These are phyloP conservation scores for Andrena trimmerana DNA, from an alignment of 2,888 invertebrate species.

Conservation along the genomic window DNA sequence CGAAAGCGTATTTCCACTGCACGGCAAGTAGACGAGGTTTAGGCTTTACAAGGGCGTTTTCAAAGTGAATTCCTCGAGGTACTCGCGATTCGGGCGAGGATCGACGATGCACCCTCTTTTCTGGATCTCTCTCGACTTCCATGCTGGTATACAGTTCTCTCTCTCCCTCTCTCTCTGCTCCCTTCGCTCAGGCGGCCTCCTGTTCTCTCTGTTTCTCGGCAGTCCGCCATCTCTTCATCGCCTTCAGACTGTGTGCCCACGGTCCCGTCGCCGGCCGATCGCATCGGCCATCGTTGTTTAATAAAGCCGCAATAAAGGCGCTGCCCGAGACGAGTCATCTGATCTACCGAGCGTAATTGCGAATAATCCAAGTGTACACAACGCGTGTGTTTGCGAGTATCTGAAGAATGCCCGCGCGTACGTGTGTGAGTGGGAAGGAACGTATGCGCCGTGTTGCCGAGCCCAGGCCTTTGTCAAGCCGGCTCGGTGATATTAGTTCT, in stretches of 20 bases:
- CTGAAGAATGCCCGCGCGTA: constrained; percentile 44
- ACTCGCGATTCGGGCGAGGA: constrained; percentile 32
- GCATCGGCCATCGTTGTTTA: constrained; percentile 68
- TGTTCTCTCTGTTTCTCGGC: background rate
- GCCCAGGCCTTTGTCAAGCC: constrained; percentile 53
- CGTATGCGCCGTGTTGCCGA: constrained; percentile 53
- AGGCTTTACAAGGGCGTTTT: constrained; percentile 59
- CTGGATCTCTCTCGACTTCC: constrained; percentile 1
- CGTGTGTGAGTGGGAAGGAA: constrained; percentile 30
- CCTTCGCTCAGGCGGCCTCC: background rate
- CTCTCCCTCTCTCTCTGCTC: constrained; percentile 6
- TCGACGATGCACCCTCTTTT: background rate
- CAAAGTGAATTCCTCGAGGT: constrained; percentile 69
- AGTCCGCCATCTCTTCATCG: constrained; percentile 29
- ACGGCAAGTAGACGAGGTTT: constrained; percentile 57
- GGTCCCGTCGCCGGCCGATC: constrained; percentile 59
- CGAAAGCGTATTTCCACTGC: constrained; percentile 61
- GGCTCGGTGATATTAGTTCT: constrained; percentile 52
- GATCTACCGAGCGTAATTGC: constrained; percentile 62
- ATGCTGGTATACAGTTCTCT: background rate
- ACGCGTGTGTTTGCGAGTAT: constrained; percentile 59
- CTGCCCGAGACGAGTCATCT: constrained; percentile 53
- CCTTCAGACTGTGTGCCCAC: constrained; percentile 67
- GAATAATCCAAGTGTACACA: constrained; percentile 66
- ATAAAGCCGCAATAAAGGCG: constrained; percentile 69